A percentile compares a stretch with the other conserved stretches of the same genome.
Conservation (phyloP, 92 coral and sea anemone species). For the Hydrozoanthus gracilis region DNA sequence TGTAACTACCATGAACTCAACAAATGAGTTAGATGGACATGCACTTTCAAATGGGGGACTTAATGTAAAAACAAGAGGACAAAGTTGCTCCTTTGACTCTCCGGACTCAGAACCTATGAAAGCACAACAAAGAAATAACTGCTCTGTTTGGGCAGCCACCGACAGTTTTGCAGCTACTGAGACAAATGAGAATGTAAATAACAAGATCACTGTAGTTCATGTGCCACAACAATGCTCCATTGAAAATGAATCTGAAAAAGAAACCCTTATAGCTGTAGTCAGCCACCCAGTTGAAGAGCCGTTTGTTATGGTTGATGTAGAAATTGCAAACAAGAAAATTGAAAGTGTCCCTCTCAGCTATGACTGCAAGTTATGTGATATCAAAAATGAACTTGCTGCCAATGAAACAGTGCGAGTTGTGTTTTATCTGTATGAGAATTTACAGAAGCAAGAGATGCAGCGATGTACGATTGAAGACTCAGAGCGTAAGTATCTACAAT, state of each 20-base stretch:
- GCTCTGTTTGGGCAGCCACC: slow-evolving; percentile 19
- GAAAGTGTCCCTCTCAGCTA: slow-evolving; percentile 58
- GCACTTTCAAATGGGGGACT: background rate
- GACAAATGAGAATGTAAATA: background rate
- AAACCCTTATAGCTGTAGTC: slow-evolving; percentile 28
- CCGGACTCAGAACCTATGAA: background rate
- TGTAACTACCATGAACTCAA: slow-evolving; percentile 15
- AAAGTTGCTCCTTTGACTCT: background rate
- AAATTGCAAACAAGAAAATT: slow-evolving; percentile 60
- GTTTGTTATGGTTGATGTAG: slow-evolving; percentile 59
- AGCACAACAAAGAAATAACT: slow-evolving; percentile 5
- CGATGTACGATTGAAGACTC: slow-evolving; percentile 60
- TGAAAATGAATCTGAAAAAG: slow-evolving; percentile 14
- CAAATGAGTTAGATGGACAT: background rate
- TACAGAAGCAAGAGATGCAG: slow-evolving; percentile 54
- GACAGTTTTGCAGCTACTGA: slow-evolving; percentile 1
- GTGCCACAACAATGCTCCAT: slow-evolving; percentile 16
- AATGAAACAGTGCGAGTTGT: slow-evolving; percentile 72
- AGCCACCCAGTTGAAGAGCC: slow-evolving; percentile 27
- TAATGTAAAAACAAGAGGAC: background rate
- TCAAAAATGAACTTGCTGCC: slow-evolving; percentile 56
- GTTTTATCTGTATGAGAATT: slow-evolving; percentile 65
- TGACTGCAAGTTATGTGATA: slow-evolving; percentile 56
- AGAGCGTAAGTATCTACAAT: slow-evolving; percentile 46
- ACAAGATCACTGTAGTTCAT: slow-evolving; percentile 40